A percentile compares a stretch with the other conserved stretches of the same genome.
These are phyloP conservation scores for Metaphire vulgaris DNA, from an alignment of 1,140 invertebrate species.

Conservation along the genomic window DNA sequence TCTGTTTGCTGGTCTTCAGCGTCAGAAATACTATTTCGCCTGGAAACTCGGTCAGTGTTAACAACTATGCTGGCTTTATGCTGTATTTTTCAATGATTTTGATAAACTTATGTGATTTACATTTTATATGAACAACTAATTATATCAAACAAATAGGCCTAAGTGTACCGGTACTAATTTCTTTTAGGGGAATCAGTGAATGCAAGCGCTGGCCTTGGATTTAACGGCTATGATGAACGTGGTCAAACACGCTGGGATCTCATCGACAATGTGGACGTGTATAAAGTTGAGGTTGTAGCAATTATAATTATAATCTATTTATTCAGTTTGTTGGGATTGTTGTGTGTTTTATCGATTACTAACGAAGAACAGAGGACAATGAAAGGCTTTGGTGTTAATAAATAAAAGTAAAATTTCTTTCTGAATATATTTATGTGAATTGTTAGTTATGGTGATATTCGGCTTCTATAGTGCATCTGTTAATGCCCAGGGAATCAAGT, in stretches of 20 bases:
- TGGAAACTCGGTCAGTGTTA: constrained; percentile 29
- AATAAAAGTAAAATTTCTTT: too few relatives aligned
- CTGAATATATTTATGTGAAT: too few relatives aligned
- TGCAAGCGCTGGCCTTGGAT: constrained; percentile 61
- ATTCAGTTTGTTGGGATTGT: too few relatives aligned
- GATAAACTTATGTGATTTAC: not conserved
- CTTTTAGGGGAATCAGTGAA: constrained; percentile 78
- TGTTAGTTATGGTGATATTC: too few relatives aligned
- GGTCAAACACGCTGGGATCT: constrained; percentile 15
- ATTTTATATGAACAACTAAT: not conserved
- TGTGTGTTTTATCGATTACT: too few relatives aligned
- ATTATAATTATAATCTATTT: too few relatives aligned
- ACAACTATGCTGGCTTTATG: not conserved
- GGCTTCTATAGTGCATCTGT: too few relatives aligned
- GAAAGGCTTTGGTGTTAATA: too few relatives aligned
- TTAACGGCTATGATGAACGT: constrained; percentile 8
- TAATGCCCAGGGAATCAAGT: too few relatives aligned
- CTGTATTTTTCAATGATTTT: constrained; percentile 1
- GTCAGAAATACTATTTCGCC: constrained; percentile 50
- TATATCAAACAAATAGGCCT: too few relatives aligned
- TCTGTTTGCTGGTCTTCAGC: constrained; percentile 31
- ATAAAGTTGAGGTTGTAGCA: constrained; percentile 7
- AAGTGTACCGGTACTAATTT: too few relatives aligned
- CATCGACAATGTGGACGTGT: constrained; percentile 16
- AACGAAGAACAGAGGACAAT: too few relatives aligned